Base-by-base conservation (phyloP, 2,888 invertebrate genomes). In the Horisme vitalbata region DNA sequence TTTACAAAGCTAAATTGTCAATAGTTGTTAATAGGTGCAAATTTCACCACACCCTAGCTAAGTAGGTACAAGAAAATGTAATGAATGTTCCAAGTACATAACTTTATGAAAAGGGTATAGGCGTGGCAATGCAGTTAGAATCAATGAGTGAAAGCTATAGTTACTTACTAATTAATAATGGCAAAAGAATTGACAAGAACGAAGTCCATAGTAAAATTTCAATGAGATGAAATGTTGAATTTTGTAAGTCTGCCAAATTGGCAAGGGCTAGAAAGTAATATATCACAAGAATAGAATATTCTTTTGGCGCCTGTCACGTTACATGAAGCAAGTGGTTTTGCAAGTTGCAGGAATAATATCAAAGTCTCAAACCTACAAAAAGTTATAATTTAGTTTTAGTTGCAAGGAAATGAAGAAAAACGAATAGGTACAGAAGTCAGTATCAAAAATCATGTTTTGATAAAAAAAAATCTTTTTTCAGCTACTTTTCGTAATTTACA, bases 401-500 rank as follows among this genome's bases (percentile, higher is more conserved):
- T n/a, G n/a, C n/a, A n/a, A n/a, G n/a, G n/a, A n/a, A 18, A 18
- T 18, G 1, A 18, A 5, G 18, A 18, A 18, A 18, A 18, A 18
- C 18, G 6, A 18, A 18, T 18, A 6, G n/a, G n/a, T n/a, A n/a
- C n/a, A n/a, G 5, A 20, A 4, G 20, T 3, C 5, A 4, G 20
- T 2, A 1, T 21, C 21, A 5, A 21, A 8, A 21, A 2, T 26
- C 10, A 9, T 5, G 4, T 11, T 26, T 11, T 11, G 2, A 8
- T 5, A 27, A 7, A 8, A 20, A 6, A 10, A 13, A 1, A 4
- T 3, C 5, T 45, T n/a, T 26, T 79, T 79, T 4, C 86, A 95
- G 95, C 88, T 95, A 9, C 90, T 99, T 8, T 99, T 99, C 84
- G 95, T 99, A n/a, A 91, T 98, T 21, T 99, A 97, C 85, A 99